Conservation (phyloP, 2,797 vertebrate genomes). For the Pempheris klunzingeri region DNA sequence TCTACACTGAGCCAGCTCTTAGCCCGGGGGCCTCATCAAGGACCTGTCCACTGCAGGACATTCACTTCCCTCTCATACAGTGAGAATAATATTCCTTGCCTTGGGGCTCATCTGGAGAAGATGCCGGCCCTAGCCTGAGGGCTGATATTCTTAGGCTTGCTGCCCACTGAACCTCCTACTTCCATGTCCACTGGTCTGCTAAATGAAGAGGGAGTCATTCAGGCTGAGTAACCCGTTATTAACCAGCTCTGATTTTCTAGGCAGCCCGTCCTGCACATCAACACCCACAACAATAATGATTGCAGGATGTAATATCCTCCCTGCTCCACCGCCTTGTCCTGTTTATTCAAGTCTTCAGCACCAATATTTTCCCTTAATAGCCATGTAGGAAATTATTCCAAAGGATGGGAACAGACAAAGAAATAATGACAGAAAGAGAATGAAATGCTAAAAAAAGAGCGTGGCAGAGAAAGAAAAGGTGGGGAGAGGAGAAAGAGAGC, state of each 20-base stretch:
- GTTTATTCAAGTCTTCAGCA: slow-evolving; percentile 75
- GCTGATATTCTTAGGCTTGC: slow-evolving; percentile 32
- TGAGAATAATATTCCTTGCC: slow-evolving; percentile 43
- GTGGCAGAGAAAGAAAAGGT: slow-evolving; percentile 34
- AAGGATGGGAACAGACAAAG: slow-evolving; percentile 33
- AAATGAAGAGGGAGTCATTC: slow-evolving; percentile 71
- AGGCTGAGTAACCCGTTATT: slow-evolving; percentile 65
- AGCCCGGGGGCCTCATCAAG: slow-evolving; percentile 63
- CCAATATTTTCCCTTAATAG: slow-evolving; percentile 74
- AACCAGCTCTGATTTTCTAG: slow-evolving; percentile 60
- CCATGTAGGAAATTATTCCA: slow-evolving; percentile 73
- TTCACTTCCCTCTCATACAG: slow-evolving; percentile 28
- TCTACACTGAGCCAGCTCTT: slow-evolving; percentile 44
- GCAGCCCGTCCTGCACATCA: slow-evolving; percentile 63
- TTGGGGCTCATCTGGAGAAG: slow-evolving; percentile 45
- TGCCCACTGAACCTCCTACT: slow-evolving; percentile 23
- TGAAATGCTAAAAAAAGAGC: slow-evolving; percentile 32
- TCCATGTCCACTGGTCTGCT: slow-evolving; percentile 26
- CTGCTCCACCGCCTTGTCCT: slow-evolving; percentile 64
- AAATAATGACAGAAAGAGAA: slow-evolving; percentile 51
- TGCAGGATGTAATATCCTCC: slow-evolving; percentile 82
- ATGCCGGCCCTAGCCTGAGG: slow-evolving; percentile 35
- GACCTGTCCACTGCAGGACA: slow-evolving; percentile 49
- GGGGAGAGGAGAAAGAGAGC: slow-evolving; percentile 23
- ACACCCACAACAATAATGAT: slow-evolving; percentile 81